Evolutionary conservation across 2,888 invertebrate species (phyloP).

Genomic region (Dasysyrphus albostriatus): DNA sequence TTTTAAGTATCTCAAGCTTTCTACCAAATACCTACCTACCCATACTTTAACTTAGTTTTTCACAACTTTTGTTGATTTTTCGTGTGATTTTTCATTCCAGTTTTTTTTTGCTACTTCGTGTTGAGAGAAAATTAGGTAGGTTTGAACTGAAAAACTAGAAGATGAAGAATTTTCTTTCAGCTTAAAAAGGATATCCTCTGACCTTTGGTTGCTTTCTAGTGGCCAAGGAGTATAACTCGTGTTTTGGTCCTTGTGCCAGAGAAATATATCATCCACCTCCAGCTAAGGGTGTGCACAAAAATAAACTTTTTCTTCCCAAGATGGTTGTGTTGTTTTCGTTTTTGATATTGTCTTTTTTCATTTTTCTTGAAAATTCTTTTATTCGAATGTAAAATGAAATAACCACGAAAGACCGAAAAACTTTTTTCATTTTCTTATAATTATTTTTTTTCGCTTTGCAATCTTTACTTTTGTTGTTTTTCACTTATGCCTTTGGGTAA

Average conservation of each 20-base stretch:
- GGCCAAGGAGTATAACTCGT: conserved; percentile 8
- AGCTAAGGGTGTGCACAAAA: background rate
- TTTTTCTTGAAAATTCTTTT: conserved; percentile 27
- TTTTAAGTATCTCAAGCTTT: conserved; percentile 9
- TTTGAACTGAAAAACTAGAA: conserved; percentile 6
- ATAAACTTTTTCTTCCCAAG: conserved; percentile 8
- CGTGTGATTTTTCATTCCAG: conserved; percentile 22
- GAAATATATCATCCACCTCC: background rate
- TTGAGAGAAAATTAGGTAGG: conserved; percentile 1
- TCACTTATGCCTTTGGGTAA: background rate
- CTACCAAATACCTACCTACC: background rate
- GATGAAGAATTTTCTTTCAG: background rate
- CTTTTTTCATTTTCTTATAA: conserved; percentile 7
- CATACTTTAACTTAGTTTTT: conserved; percentile 7
- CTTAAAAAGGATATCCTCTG: conserved; percentile 13
- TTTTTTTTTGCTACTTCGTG: background rate
- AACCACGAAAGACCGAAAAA: conserved; percentile 20
- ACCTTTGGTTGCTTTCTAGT: conserved; percentile 22
- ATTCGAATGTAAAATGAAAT: background rate
- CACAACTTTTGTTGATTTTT: conserved; percentile 22
- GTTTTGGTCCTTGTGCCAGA: too few relatives aligned
- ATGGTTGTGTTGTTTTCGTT: conserved; percentile 12
- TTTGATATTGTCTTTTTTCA: conserved; percentile 9
- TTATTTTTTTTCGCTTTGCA: background rate
- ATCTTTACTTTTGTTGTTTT: background rate